These are phyloP conservation scores for Harpagoxenus sublaevis DNA, from an alignment of 2,888 invertebrate species.

Conservation along the genomic window DNA sequence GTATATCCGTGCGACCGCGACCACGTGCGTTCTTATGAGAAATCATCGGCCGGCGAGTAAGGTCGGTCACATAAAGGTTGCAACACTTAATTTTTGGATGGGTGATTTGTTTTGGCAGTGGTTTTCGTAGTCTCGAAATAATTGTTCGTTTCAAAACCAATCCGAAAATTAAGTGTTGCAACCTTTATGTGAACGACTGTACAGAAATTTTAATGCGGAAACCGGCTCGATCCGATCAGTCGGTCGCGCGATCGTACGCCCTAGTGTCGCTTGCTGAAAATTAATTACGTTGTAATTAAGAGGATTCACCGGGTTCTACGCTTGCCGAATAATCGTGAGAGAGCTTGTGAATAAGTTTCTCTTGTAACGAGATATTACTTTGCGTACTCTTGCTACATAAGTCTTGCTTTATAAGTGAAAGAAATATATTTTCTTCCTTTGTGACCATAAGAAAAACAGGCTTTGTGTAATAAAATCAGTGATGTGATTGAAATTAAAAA, in stretches of 20 bases:
- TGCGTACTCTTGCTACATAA: background rate
- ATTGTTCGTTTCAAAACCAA: too few relatives aligned
- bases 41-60: background rate
- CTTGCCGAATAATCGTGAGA: background rate
- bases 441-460: background rate
- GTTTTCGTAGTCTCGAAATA: too few relatives aligned
- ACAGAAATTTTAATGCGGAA: background rate
- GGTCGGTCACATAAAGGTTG: too few relatives aligned
- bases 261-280: background rate
- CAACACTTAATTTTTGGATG: too few relatives aligned
- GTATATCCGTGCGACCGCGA: background rate
- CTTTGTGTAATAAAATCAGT: background rate
- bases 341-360: slow-evolving; percentile 12
- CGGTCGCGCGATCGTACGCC: background rate
- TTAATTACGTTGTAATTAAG: background rate
- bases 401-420: background rate
- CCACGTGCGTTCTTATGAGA: background rate
- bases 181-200: too few relatives aligned
- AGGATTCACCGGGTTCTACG: background rate
- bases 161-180: too few relatives aligned
- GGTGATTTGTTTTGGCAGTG: too few relatives aligned
- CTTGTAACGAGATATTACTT: background rate
- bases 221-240: background rate
- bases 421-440: background rate
- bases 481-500: background rate